A percentile compares a stretch with the other conserved stretches of the same genome.
Evolutionary conservation across 2,888 invertebrate genomes (phyloP).

Genomic region (Melanostoma mellinum): DNA sequence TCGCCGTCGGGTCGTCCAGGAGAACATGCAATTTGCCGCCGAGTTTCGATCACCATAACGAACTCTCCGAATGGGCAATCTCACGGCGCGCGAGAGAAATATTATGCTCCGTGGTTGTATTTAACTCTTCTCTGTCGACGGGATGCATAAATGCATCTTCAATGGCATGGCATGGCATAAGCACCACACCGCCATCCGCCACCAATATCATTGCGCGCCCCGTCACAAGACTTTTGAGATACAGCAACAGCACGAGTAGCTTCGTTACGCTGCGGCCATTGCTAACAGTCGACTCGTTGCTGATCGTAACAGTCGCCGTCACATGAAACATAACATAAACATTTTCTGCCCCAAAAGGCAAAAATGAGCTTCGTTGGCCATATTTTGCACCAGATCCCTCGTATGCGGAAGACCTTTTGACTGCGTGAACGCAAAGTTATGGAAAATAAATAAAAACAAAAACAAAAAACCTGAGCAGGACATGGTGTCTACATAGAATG

Average conservation of each 20-base stretch:
- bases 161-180: slow-evolving; percentile 41
- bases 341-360: slow-evolving; percentile 69
- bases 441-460: slow-evolving; percentile 3
- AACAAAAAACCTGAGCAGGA: not conserved
- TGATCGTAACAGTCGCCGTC: slow-evolving; percentile 42
- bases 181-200: slow-evolving; percentile 22
- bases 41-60: slow-evolving; percentile 22
- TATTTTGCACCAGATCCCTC: slow-evolving; percentile 70
- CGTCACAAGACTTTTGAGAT: slow-evolving; percentile 30
- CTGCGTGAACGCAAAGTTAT: slow-evolving; percentile 63
- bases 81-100: slow-evolving; percentile 60
- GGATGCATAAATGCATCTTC: slow-evolving; percentile 68
- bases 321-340: slow-evolving; percentile 70
- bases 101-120: slow-evolving; percentile 61
- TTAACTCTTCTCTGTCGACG: slow-evolving; percentile 59
- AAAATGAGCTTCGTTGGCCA: slow-evolving; percentile 70
- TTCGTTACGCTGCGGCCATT: slow-evolving; percentile 59
- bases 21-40: slow-evolving; percentile 42
- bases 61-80: slow-evolving; percentile 43
- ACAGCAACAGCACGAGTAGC: slow-evolving; percentile 48
- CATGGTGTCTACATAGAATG: no score
- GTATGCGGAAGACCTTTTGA: slow-evolving; percentile 70
- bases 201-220: not conserved
- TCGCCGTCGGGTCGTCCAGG: slow-evolving; percentile 7
- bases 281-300: slow-evolving; percentile 1